Evolutionary conservation across 2,113 vertebrate species (phyloP).

Genomic region (Bambusicola thoracicus): DNA sequence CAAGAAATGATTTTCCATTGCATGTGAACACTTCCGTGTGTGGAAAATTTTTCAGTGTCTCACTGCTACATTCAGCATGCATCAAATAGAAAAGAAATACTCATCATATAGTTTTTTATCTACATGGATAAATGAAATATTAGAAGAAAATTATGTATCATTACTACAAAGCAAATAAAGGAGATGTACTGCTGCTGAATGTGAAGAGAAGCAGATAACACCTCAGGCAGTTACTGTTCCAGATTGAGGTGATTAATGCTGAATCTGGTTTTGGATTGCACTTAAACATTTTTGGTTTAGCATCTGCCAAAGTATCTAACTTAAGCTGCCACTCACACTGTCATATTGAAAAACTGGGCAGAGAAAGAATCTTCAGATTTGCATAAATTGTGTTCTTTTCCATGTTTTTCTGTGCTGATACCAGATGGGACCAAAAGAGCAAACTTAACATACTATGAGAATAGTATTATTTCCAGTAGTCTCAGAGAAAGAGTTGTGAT

Average conservation of each 20-base stretch:
- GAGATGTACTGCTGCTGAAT: not conserved
- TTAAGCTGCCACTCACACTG: not conserved
- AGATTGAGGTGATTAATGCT: not conserved
- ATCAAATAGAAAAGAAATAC: not conserved
- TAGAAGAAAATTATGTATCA: not conserved
- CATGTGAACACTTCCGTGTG: accelerated
- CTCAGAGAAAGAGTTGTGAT: not conserved
- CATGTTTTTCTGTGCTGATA: not conserved
- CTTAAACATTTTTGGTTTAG: not conserved
- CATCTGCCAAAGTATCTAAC: not conserved
- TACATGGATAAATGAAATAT: not conserved
- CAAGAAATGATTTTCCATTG: not conserved
- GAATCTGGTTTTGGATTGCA: not conserved
- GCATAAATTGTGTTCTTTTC: not conserved
- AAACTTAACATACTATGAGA: not conserved
- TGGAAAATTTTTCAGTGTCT: not conserved
- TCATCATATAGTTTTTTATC: not conserved
- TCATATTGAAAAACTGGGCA: not conserved
- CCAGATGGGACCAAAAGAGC: not conserved
- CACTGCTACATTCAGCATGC: not conserved
- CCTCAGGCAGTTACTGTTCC: not conserved
- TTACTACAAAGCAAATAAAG: not conserved
- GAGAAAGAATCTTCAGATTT: not conserved
- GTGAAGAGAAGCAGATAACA: not conserved
- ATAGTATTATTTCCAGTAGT: not conserved